A percentile compares a stretch with the other conserved stretches of the same genome.
These are phyloP conservation scores for Samia ricini DNA, from an alignment of 1,140 invertebrate species.

Conservation along the genomic window DNA sequence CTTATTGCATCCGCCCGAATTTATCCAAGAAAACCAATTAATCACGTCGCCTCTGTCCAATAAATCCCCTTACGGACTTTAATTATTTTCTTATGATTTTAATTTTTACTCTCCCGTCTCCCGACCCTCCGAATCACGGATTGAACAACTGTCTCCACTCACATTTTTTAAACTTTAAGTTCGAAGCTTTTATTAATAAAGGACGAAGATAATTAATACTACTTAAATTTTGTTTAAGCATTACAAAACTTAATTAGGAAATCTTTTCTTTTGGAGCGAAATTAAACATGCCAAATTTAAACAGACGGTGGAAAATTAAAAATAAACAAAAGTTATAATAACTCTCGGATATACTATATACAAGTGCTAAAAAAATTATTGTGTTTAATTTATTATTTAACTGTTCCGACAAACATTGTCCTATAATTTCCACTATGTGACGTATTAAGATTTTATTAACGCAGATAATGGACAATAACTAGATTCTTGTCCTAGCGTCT, in stretches of 20 bases:
- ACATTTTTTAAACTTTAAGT: slow-evolving; percentile 57
- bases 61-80: slow-evolving; percentile 75
- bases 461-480: too few relatives aligned
- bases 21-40: slow-evolving; percentile 68
- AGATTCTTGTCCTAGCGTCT: too few relatives aligned
- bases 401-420: too few relatives aligned
- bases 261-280: slow-evolving; percentile 25
- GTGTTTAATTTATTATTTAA: too few relatives aligned
- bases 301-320: not conserved
- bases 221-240: slow-evolving; percentile 75
- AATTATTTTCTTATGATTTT: slow-evolving; percentile 78
- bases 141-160: slow-evolving; percentile 74
- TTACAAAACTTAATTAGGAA: slow-evolving; percentile 60
- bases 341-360: too few relatives aligned
- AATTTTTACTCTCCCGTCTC: slow-evolving; percentile 62
- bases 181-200: slow-evolving; percentile 73
- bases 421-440: too few relatives aligned
- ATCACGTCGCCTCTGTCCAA: slow-evolving; percentile 72
- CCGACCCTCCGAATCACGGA: slow-evolving; percentile 45
- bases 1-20: slow-evolving; percentile 68
- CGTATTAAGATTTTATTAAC: too few relatives aligned
- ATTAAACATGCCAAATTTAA: not conserved
- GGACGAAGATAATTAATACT: slow-evolving; percentile 74
- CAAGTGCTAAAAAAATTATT: not conserved
- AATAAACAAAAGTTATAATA: not conserved